Base-by-base conservation (phyloP, 2,113 vertebrate species). In the Zapus hudsonius region DNA sequence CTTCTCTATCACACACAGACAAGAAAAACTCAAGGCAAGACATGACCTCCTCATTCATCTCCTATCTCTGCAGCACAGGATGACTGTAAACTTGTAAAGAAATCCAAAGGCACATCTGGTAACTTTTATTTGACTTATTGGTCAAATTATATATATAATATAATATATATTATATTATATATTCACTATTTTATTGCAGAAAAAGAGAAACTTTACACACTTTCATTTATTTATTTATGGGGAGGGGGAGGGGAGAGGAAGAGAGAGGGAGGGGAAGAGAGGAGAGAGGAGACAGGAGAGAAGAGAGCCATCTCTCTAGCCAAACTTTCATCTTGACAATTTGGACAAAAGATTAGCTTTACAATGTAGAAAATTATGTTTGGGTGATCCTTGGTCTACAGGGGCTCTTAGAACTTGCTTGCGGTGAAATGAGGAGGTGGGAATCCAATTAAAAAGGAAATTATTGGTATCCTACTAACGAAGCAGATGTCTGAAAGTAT, bases 281-380 rank as follows among this genome's bases (percentile, higher is more conserved):
- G n/a, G n/a, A n/a, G n/a, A n/a, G n/a, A n/a, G n/a, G n/a, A n/a
- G n/a, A n/a, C n/a, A n/a, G n/a, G n/a, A n/a, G n/a, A n/a, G n/a
- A n/a, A n/a, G n/a, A n/a, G n/a, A n/a, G n/a, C n/a, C n/a, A n/a
- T n/a, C n/a, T n/a, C n/a, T n/a, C n/a, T n/a, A n/a, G n/a, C n/a
- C n/a, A n/a, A n/a, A 69, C 25, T 75, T 70, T 74, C n/a, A 79
- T 38, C 89, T 84, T 86, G 67, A 93, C 0, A 66, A 52, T 74
- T 87, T 72, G 89, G 22, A 84, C 31, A 92, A 88, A 87, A 70
- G 23, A 55, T 27, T 36, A 88, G 82, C 52, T 82, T 94, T 92
- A 80, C 64, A 74, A 81, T 89, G 42, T 15, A 94, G 36, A 90
- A 94, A 86, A 29, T 0, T 13, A 0, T 27, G 3, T 13, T 78